Conservation (phyloP, 2,113 vertebrate genomes). For the Charadrius vociferus region DNA sequence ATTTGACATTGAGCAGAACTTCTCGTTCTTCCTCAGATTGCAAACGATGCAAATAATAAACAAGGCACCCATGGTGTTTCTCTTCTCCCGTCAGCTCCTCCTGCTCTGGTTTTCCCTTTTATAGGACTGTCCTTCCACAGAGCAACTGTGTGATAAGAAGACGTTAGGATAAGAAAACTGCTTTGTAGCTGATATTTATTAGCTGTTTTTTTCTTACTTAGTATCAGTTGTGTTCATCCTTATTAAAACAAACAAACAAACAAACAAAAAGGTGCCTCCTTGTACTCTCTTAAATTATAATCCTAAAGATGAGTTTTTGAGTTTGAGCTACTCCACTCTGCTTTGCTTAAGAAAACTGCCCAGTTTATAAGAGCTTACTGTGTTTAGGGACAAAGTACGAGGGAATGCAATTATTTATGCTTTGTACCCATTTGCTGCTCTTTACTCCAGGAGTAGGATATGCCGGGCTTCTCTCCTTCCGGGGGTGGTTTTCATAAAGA, state of each 20-base stretch:
- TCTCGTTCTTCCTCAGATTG: neutral
- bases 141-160: neutral
- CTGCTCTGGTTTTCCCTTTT: neutral
- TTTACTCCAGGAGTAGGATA: neutral
- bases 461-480: neutral
- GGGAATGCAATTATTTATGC: neutral
- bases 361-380: neutral
- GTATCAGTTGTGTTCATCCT: neutral
- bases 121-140: neutral
- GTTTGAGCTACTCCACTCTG: neutral
- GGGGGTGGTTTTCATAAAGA: neutral
- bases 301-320: neutral
- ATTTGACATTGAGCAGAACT: neutral
- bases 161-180: neutral
- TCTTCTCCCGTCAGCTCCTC: neutral
- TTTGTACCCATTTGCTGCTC: neutral
- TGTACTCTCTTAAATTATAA: neutral
- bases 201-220: neutral
- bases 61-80: fast-evolving
- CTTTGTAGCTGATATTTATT: neutral
- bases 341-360: neutral
- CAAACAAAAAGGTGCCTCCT: neutral
- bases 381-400: neutral
- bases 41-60: neutral
- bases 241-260: neutral